Evolutionary conservation across 2,113 vertebrate species (phyloP).

Genomic region (Seriola aureovittata): DNA sequence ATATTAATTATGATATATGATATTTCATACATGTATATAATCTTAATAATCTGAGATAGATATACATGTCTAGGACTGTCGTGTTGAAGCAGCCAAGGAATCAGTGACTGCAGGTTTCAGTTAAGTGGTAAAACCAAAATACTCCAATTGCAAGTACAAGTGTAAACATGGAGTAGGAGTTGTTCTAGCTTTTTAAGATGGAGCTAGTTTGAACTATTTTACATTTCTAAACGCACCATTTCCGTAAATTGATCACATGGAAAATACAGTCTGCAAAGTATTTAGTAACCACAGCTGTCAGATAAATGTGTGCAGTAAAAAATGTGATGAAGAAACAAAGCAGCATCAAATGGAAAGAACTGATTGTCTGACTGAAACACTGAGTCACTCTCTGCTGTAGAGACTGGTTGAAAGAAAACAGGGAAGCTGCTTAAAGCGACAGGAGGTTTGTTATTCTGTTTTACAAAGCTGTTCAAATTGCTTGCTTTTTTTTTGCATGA

Average conservation of each 20-base stretch:
- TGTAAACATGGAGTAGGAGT: no score
- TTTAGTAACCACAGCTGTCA: not conserved
- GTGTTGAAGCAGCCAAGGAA: not conserved
- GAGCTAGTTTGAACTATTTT: not conserved
- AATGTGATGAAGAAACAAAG: not conserved
- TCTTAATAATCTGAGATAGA: not conserved
- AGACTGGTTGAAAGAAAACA: not conserved
- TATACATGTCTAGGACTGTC: no score
- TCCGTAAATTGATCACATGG: not conserved
- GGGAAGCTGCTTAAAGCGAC: not conserved
- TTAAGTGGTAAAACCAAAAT: no score
- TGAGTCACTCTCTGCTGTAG: not conserved
- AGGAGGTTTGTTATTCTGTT: slow-evolving; percentile 5
- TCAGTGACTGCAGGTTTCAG: not conserved
- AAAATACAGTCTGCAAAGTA: not conserved
- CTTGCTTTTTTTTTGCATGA: slow-evolving; percentile 32
- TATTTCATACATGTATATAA: no score
- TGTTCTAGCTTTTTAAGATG: not conserved
- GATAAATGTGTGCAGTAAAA: not conserved
- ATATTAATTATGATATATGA: not conserved
- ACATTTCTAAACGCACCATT: not conserved
- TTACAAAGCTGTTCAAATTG: not conserved
- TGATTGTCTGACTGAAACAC: not conserved
- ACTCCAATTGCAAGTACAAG: no score
- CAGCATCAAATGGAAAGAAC: not conserved